Evolutionary conservation across 2,888 invertebrate genomes (phyloP), one percentile per base, ranked within the genome.

Genomic region (Tromatobia lineatoria): DNA sequence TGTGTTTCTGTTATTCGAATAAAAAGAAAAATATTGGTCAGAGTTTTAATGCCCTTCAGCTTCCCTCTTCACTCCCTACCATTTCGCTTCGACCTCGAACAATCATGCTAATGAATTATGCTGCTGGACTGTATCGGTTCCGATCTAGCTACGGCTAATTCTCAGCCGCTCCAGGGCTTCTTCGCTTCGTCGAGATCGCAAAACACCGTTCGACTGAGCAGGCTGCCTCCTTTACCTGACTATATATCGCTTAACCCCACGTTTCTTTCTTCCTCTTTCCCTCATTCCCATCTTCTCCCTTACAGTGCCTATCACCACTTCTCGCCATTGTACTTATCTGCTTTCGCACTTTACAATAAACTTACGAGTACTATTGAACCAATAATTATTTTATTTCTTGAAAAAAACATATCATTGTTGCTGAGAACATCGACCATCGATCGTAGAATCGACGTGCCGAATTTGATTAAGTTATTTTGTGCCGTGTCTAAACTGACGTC

Each of bases 71-170:
- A 29, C 13, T 34, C 15, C 13, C 8, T 0, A 4, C 18, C 61
- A n/a, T 42, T 23, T 38, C 13, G 42, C 42, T 45, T 13, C 66
- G 66, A 29, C 23, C 70, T 82, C 87, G 83, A 86, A 89, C 89
- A 89, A 89, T 90, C 90, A 87, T 89, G 88, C 88, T 90, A 90
- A 91, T 91, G 90, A 91, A 91, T 91, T 90, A 90, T 66, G 66
- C 87, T 87, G 85, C 85, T 71, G 84, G 84, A 80, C 81, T 70
- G 86, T 89, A 88, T 89, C 88, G 86, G 87, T 86, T 86, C 87
- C 85, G 88, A 90, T 90, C 89, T 87, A 87, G 73, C 80, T 42
- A 13, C 86, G 67, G 81, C 87, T 88, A 88, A 90, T 91, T 90
- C 83, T 86, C 82, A 82, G 64, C 79, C 70, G 87, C 89, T 88